Base-by-base conservation (phyloP, 2,797 vertebrate genomes). In the Chiroxiphia lanceolata region DNA sequence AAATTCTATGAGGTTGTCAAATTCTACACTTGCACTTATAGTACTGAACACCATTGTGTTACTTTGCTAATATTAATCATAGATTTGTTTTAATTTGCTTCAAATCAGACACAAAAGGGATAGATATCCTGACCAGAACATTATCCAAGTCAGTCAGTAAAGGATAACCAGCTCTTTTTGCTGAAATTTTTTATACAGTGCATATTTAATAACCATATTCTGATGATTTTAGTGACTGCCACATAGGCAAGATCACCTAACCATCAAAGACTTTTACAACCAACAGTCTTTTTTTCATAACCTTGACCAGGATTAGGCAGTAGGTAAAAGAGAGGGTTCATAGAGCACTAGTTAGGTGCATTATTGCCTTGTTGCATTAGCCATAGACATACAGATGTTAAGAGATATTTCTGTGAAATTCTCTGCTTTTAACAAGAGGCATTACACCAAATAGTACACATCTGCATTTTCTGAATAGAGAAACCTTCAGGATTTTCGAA, bases 401-500 rank as follows among this genome's bases (percentile, higher is more conserved):
- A 67, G 25, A 71, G 6, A 31, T 53, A 9, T 64, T 63, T 82
- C 36, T 56, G 9, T 84, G 29, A 21, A 95, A 82, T 79, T 79
- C 10, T 79, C 31, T 2, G 10, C 33, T 79, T 72, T 89, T 69
- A 82, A 63, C 23, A 63, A 69, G 36, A 31, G 4, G 59, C 5
- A 0, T 72, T 87, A 42, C 38, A 67, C 44, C 36, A 82, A 90
- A 75, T 64, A 78, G 44, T 78, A 89, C 64, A 81, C 23, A 19
- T 11, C 42, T 82, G 25, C 34, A 57, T 59, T 88, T 91, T 94
- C 82, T 89, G 79, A 96, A 92, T 70, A 90, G 51, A 96, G 77
- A 96, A 76, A 77, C 38, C 76, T 94, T 94, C 95, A 61, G 54
- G 81, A 95, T 97, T 97, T 97, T 96, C 88, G 94, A 96, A 95